phyloP scores from a whole-genome alignment of 1,140 invertebrate genomes.

The Dreissena rostriformis region DNA sequence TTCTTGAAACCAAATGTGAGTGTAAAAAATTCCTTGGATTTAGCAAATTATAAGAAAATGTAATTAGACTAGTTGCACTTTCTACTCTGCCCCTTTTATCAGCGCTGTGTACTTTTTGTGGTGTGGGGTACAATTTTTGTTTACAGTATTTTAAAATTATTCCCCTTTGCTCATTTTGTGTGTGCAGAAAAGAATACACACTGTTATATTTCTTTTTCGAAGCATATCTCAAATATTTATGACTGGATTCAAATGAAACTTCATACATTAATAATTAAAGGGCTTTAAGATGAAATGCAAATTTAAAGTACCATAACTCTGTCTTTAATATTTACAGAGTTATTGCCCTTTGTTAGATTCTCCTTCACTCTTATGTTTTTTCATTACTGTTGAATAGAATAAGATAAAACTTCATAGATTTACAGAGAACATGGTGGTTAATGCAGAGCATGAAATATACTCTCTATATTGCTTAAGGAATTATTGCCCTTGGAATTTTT shows the following conservation, averaged over 20 bases:
- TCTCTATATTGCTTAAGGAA: background rate
- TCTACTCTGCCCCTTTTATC: too few species aligned
- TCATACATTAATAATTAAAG: background rate
- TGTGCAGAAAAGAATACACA: too few species aligned
- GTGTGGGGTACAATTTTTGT: too few species aligned
- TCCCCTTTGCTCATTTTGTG: too few species aligned
- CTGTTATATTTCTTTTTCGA: background rate
- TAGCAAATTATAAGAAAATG: too few species aligned
- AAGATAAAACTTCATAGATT: background rate
- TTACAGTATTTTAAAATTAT: too few species aligned
- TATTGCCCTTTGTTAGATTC: background rate
- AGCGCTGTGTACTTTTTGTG: too few species aligned
- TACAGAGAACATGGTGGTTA: background rate
- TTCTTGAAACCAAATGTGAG: too few species aligned
- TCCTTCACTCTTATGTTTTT: too few species aligned
- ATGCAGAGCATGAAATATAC: background rate
- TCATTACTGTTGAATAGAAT: background rate
- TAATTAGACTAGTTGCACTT: too few species aligned
- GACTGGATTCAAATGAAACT: background rate
- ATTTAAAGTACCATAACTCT: background rate
- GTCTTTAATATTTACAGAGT: background rate
- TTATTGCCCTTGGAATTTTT: background rate
- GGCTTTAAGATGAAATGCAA: background rate
- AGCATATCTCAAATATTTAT: background rate
- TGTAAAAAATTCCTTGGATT: too few species aligned